These are phyloP conservation scores for Camarhynchus parvulus DNA, from an alignment of 2,113 vertebrate genomes.

Conservation along the genomic window DNA sequence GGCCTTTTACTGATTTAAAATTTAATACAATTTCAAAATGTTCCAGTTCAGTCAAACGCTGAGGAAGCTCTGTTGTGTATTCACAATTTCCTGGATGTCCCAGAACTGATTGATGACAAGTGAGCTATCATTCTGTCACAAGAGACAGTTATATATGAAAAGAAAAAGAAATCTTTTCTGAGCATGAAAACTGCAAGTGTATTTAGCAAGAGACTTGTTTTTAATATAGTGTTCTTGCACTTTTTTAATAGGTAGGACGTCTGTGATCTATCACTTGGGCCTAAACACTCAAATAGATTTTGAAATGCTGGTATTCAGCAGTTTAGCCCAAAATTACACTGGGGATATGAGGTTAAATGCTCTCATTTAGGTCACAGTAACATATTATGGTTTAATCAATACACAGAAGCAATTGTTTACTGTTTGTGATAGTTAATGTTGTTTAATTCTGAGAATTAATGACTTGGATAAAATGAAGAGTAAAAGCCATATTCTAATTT, in stretches of 20 bases:
- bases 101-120: background rate
- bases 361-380: slow-evolving; percentile 4
- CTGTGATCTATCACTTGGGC: background rate
- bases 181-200: background rate
- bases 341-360: background rate
- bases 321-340: background rate
- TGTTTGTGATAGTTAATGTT: background rate
- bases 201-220: background rate
- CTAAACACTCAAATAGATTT: background rate
- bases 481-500: background rate
- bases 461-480: slow-evolving; percentile 13
- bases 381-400: slow-evolving; percentile 8
- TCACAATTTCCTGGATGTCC: background rate
- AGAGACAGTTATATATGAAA: background rate
- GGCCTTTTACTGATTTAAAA: background rate
- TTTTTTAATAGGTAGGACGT: slow-evolving; percentile 8
- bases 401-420: slow-evolving; percentile 8
- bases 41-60: background rate
- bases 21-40: slow-evolving; percentile 17
- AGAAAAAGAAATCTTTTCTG: background rate
- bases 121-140: background rate
- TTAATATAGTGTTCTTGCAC: background rate
- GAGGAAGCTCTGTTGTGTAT: background rate
- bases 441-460: slow-evolving; percentile 46
- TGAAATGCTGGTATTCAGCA: background rate